These are phyloP conservation scores for Hyla sarda DNA, from an alignment of 2,113 vertebrate species.

Conservation along the genomic window DNA sequence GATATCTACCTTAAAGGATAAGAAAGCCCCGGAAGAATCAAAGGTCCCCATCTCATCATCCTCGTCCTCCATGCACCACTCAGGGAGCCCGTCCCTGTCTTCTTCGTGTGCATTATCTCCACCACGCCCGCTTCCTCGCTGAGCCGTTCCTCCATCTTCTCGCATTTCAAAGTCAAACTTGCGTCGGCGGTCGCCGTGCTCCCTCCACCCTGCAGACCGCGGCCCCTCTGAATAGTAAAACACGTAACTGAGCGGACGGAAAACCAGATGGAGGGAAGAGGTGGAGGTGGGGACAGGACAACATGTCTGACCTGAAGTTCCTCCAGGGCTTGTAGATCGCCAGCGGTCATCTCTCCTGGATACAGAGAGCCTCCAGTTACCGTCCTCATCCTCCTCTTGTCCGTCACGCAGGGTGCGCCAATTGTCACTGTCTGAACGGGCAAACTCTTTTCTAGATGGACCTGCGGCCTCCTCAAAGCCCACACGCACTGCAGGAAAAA, in stretches of 20 bases:
- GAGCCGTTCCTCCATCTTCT: slow-evolving; percentile 76
- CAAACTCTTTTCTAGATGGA: slow-evolving; percentile 81
- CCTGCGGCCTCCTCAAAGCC: slow-evolving; percentile 82
- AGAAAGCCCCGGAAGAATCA: slow-evolving; percentile 89
- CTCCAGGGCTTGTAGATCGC: slow-evolving; percentile 72
- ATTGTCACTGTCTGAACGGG: slow-evolving; percentile 91
- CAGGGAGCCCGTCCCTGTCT: slow-evolving; percentile 85
- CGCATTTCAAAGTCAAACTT: slow-evolving; percentile 91
- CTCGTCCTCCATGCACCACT: slow-evolving; percentile 91
- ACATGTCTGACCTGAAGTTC: background rate
- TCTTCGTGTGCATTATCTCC: slow-evolving; percentile 83
- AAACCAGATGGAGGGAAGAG: background rate
- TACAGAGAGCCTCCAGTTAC: slow-evolving; percentile 79
- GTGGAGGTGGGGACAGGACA: background rate
- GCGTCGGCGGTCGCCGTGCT: slow-evolving; percentile 80
- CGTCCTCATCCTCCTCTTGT: slow-evolving; percentile 83
- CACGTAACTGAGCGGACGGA: background rate
- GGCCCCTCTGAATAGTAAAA: slow-evolving; percentile 76
- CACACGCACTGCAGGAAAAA: slow-evolving; percentile 71
- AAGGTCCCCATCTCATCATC: slow-evolving; percentile 92
- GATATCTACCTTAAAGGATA: slow-evolving; percentile 82
- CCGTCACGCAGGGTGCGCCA: slow-evolving; percentile 90
- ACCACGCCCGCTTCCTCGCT: slow-evolving; percentile 64
- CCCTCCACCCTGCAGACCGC: slow-evolving; percentile 91
- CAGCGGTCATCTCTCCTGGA: slow-evolving; percentile 78